Conservation (phyloP, 2,113 vertebrate species). For the Lophius piscatorius region DNA sequence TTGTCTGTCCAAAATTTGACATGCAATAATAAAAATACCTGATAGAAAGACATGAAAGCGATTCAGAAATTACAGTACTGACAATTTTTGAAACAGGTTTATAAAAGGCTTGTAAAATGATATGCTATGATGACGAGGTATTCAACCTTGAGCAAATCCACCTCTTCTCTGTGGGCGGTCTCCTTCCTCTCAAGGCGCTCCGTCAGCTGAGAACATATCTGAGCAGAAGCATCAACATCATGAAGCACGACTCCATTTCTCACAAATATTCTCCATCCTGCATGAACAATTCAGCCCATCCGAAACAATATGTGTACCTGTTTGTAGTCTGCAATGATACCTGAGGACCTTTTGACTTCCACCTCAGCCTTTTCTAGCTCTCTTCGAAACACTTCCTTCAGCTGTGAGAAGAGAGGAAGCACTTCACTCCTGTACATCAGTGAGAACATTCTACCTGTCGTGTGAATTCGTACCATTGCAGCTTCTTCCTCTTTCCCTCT, state of each 20-base stretch:
- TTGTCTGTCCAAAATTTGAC: neutral
- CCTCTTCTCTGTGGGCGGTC: conserved; percentile 84
- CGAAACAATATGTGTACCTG: conserved; percentile 71
- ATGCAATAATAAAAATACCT: neutral
- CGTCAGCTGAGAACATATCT: conserved; percentile 95
- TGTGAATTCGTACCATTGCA: conserved; percentile 38
- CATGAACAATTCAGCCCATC: neutral
- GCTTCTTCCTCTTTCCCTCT: conserved; percentile 59
- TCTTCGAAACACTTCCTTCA: conserved; percentile 90
- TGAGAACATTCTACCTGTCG: too few species aligned
- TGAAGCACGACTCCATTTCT: neutral
- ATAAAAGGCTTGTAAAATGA: neutral
- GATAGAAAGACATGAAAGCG: neutral
- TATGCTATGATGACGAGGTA: neutral
- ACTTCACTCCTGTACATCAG: neutral
- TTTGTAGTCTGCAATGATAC: conserved; percentile 92
- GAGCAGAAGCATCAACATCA: conserved; percentile 49
- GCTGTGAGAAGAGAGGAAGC: conserved; percentile 66
- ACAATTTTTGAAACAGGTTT: neutral
- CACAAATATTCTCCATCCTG: neutral
- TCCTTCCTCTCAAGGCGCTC: conserved; percentile 89
- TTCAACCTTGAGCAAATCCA: conserved; percentile 87
- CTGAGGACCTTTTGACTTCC: conserved; percentile 87
- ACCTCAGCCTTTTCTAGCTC: conserved; percentile 91
- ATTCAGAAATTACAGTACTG: neutral